Base-by-base conservation (phyloP, 2,797 vertebrate species). In the Syngnathus rostellatus region DNA sequence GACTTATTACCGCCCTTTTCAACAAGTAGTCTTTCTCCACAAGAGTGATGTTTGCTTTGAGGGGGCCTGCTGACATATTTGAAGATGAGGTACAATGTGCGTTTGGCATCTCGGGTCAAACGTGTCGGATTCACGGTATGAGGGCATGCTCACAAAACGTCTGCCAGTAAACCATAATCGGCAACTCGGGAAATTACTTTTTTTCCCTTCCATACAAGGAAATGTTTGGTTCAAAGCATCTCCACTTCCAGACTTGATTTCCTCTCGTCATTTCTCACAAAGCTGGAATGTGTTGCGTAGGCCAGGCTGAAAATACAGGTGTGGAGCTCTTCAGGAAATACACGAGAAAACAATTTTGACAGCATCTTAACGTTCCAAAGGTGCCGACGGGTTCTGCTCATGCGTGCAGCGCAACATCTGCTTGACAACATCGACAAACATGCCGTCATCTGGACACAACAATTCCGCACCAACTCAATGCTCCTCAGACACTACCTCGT, bases 141-240 rank as follows among this genome's bases (percentile, higher is more conserved):
- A 64, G 64, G 61, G 6, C 55, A 53, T 3, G 2, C 55, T 37
- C 66, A 25, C 50, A 67, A 12, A 46, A 71, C 11, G 25, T 62
- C 51, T 68, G 62, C 69, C 72, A 66, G 75, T 50, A 68, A 77
- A 62, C 38, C 57, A 19, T 39, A 55, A 59, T 14, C 46, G 59
- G 17, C 58, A 3, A 57, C 59, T 55, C 8, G 8, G 67, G 40
- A 68, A 68, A 65, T 2, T 0, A 43, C 63, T 71, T 63, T 74
- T 63, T 71, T 63, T 74, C 61, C 57, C 71, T 74, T 46, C 83
- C 82, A 68, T 82, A 79, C 76, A 87, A 75, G 78, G 83, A 72
- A 62, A 31, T 9, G 31, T 74, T 71, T 51, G 31, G 17, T 38
- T 6, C 31, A 48, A 2, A 23, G 10, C 17, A 23, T 55, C n/a